Evolutionary conservation across 1,140 invertebrate genomes (phyloP), one percentile per base, ranked within the genome.

Genomic region (Brachionus asplanchnoidis): DNA sequence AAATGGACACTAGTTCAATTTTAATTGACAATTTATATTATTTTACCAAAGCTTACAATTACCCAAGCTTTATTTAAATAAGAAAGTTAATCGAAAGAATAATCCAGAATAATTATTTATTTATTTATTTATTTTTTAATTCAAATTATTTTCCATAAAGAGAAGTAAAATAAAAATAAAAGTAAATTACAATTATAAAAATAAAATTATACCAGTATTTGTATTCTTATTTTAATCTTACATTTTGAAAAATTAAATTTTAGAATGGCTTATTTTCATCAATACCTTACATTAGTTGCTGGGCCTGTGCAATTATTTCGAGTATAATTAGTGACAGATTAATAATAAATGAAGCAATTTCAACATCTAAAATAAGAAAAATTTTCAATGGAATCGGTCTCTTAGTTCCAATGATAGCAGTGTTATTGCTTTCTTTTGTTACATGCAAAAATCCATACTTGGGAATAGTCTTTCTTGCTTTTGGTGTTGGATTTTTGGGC

Each of bases 241-340:
- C 26, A 3, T 28, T 1, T 28, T 2, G 3, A 1, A 1, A 2
- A 28, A 2, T 28, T 28, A 28, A 28, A 28, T 28, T 65, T 23
- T 85, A 90, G 89, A 90, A 90, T 87, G 89, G 89, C 17, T 46
- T 90, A 17, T 88, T 88, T 40, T 90, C 89, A 9, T 88, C 89
- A 2, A 80, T 90, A 66, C 89, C 89, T 3, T 90, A 90, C 85
- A 87, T 90, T 42, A 87, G 85, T 1, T 87, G 89, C 60, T 90
- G 89, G 88, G 32, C 85, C 1, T 85, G 87, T 9, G 88, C 88
- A 66, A 89, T 88, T 56, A 26, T 88, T 14, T 85, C 87, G 28
- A 88, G 88, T 5, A 86, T 86, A 80, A 17, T 88, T 44, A 88
- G 89, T 5, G 89, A 90, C 85, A 86, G 87, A 17, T 70, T 89